A percentile compares a stretch with the other conserved stretches of the same genome.
Evolutionary conservation across 2,888 invertebrate genomes (phyloP).

Genomic region (Osmoderma eremita): DNA sequence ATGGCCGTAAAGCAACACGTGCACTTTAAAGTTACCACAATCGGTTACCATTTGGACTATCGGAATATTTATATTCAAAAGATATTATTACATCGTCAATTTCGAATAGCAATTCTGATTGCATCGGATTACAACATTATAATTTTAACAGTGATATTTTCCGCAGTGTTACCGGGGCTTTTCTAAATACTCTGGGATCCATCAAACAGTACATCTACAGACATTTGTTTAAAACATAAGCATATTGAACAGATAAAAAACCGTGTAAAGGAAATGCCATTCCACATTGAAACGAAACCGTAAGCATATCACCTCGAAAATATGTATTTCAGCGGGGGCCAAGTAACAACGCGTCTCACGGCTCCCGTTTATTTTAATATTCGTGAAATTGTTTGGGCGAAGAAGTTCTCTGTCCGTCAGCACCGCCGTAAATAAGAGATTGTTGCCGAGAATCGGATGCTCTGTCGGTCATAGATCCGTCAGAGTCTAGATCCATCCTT

Average conservation of each 20-base stretch:
- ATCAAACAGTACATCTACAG: too few species aligned
- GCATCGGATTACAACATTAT: too few species aligned
- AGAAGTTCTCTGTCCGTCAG: conserved; percentile 52
- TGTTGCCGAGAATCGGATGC: conserved; percentile 48
- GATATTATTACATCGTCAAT: too few species aligned
- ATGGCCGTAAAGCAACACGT: too few species aligned
- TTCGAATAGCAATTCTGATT: too few species aligned
- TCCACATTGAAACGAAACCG: too few species aligned
- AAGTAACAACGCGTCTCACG: conserved; percentile 1
- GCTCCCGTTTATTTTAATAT: conserved; percentile 48
- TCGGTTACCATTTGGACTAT: too few species aligned
- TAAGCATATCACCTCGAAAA: conserved; percentile 16
- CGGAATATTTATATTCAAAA: too few species aligned
- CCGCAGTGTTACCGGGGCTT: too few species aligned
- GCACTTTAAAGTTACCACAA: too few species aligned
- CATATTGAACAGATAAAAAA: background rate
- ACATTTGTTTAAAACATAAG: background rate
- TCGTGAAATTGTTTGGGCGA: conserved; percentile 46
- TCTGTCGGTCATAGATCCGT: conserved; percentile 57
- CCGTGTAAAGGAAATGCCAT: background rate
- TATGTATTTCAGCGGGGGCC: conserved; percentile 4
- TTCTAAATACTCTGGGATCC: too few species aligned
- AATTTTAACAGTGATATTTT: too few species aligned
- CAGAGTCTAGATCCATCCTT: conserved; percentile 57
- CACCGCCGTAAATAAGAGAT: conserved; percentile 49